phyloP scores from a whole-genome alignment of 2,888 invertebrate species.

The Ethmia dodecea region DNA sequence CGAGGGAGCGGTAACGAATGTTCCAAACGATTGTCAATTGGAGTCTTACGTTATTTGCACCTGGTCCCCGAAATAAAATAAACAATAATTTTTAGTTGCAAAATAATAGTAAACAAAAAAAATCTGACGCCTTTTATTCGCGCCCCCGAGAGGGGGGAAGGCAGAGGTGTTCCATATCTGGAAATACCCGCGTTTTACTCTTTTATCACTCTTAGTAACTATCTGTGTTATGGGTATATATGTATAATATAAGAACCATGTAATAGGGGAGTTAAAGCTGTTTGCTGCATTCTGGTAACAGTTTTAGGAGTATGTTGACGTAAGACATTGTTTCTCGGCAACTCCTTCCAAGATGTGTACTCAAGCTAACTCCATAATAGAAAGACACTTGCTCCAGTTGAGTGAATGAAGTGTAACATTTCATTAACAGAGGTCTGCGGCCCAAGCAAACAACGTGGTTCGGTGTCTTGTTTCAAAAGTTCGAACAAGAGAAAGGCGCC shows the following conservation, averaged over 20 bases:
- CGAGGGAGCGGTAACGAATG: conserved; percentile 41
- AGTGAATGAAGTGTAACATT: conserved; percentile 64
- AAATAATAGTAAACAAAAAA: too few relatives aligned
- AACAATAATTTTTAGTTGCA: too few relatives aligned
- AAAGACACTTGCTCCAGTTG: conserved; percentile 46
- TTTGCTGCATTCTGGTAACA: too few relatives aligned
- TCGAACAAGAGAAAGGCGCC: conserved; percentile 62
- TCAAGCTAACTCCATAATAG: conserved; percentile 29
- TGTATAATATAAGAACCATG: too few relatives aligned
- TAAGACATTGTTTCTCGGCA: conserved; percentile 14
- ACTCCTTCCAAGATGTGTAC: conserved; percentile 20
- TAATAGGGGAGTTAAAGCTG: too few relatives aligned
- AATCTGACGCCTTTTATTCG: too few relatives aligned
- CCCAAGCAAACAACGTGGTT: conserved; percentile 52
- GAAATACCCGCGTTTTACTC: too few relatives aligned
- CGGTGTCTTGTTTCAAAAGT: conserved; percentile 66
- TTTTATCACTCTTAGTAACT: too few relatives aligned
- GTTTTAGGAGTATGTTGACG: conserved; percentile 10
- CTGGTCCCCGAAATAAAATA: conserved; percentile 25
- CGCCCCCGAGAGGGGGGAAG: too few relatives aligned
- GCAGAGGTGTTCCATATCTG: too few relatives aligned
- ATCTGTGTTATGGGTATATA: too few relatives aligned
- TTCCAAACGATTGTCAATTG: conserved; percentile 35
- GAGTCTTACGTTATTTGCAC: conserved; percentile 27
- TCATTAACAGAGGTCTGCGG: conserved; percentile 56